These are phyloP conservation scores for Chauna torquata DNA, from an alignment of 2,113 vertebrate species.

Conservation along the genomic window DNA sequence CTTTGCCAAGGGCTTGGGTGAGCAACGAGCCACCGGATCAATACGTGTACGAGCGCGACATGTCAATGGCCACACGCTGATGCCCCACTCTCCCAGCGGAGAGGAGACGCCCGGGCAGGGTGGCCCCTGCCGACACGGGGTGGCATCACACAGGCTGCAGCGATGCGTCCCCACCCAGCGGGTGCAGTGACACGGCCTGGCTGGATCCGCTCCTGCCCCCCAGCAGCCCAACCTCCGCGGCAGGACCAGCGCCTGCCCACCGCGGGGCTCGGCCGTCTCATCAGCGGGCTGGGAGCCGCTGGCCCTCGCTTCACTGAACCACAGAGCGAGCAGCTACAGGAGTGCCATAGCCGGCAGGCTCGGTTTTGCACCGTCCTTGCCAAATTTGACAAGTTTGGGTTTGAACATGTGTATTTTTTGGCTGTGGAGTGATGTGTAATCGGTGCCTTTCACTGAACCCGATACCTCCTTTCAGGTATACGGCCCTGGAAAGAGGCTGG, in stretches of 20 bases:
- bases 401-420: neutral
- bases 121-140: rapidly evolving
- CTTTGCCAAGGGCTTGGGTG: constrained; percentile 62
- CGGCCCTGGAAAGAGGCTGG: neutral
- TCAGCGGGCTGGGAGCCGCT: neutral
- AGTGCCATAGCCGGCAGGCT: neutral
- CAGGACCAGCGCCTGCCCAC: rapidly evolving
- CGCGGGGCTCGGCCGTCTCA: neutral
- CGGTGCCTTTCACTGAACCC: neutral
- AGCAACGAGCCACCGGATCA: constrained; percentile 29
- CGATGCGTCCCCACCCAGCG: rapidly evolving
- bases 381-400: neutral
- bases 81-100: neutral
- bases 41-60: constrained; percentile 30
- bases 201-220: neutral
- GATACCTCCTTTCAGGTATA: neutral
- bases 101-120: neutral
- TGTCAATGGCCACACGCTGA: neutral
- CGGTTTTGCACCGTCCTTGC: neutral
- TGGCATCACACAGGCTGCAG: neutral
- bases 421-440: neutral
- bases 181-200: neutral
- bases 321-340: rapidly evolving
- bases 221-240: neutral
- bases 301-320: neutral